Percentiles rank a stretch among this genome's conserved stretches.
Conservation (phyloP, 2,888 invertebrate genomes). For the Acronicta leporina region DNA sequence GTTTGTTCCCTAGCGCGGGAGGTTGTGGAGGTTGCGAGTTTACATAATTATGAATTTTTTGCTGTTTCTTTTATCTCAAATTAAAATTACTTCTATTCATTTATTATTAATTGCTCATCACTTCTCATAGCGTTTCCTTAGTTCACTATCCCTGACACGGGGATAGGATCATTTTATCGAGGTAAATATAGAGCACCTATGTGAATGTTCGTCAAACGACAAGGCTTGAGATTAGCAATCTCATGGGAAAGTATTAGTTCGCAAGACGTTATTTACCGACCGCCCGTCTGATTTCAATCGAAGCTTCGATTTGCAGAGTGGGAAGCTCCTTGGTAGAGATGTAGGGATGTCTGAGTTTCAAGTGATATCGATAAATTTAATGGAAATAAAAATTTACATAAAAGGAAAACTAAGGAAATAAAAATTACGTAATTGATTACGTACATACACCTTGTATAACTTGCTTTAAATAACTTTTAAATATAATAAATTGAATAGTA, state of each 20-base stretch:
- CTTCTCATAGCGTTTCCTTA: background rate
- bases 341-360: constrained; percentile 48
- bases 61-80: too few relatives aligned
- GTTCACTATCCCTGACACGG: constrained; percentile 26
- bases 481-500: too few relatives aligned
- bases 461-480: too few relatives aligned
- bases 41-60: too few relatives aligned
- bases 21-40: too few relatives aligned
- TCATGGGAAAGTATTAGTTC: constrained; percentile 84
- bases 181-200: constrained; percentile 61
- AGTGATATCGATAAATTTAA: constrained; percentile 32
- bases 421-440: background rate
- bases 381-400: background rate
- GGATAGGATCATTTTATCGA: constrained; percentile 53
- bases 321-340: constrained; percentile 64
- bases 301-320: constrained; percentile 78
- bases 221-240: constrained; percentile 79
- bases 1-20: too few relatives aligned
- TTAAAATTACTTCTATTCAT: too few relatives aligned
- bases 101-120: background rate
- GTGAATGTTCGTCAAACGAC: constrained; percentile 67
- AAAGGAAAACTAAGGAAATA: too few relatives aligned
- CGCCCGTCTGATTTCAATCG: constrained; percentile 83
- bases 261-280: constrained; percentile 84
- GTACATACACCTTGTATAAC: too few relatives aligned